Base-by-base conservation (phyloP, 2,888 invertebrate species). In the Amiota minor region DNA sequence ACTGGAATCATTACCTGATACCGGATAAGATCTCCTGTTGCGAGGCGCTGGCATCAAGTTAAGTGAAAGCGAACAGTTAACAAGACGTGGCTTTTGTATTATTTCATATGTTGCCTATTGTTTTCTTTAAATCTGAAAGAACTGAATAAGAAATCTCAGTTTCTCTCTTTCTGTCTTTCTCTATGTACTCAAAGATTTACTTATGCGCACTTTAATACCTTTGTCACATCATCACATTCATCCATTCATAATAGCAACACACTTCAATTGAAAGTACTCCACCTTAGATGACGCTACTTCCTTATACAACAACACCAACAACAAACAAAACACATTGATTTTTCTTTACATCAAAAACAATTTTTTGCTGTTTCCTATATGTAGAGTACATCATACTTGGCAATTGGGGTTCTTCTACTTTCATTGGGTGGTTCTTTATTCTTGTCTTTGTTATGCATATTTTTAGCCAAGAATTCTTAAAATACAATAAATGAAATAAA, bases 1-100 rank as follows among this genome's bases (percentile, higher is more conserved):
- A 14, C 9, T 3, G 45, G 11, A 62, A 18, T 20, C 18, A 18
- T 11, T 9, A 10, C 23, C 59, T 20, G 23, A 18, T 59, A 20
- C n/a, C 18, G 62, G 35, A 62, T 62, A 23, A 62, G 62, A 62
- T 23, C 62, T 62, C 62, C 62, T 35, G 62, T 62, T 23, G 62
- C 9, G 62, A 35, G 62, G 18, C 23, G 2, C 9, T 18, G n/a
- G 20, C 23, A 6, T 23, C 35, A 35, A 14, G 9, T 35, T 62
- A 35, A 6, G 12, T 35, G 62, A 62, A n/a, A 62, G 23, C 23
- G 9, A 61, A 11, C 45, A n/a, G 9, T 35, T 35, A 62, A 12
- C n/a, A 53, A 12, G n/a, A 62, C 62, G 62, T 23, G 18, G 53
- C 18, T n/a, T 20, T 18, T 16, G 16, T 65, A 23, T 65, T 47